Base-by-base conservation (phyloP, 2,797 vertebrate genomes). In the Kryptopterus vitreolus region DNA sequence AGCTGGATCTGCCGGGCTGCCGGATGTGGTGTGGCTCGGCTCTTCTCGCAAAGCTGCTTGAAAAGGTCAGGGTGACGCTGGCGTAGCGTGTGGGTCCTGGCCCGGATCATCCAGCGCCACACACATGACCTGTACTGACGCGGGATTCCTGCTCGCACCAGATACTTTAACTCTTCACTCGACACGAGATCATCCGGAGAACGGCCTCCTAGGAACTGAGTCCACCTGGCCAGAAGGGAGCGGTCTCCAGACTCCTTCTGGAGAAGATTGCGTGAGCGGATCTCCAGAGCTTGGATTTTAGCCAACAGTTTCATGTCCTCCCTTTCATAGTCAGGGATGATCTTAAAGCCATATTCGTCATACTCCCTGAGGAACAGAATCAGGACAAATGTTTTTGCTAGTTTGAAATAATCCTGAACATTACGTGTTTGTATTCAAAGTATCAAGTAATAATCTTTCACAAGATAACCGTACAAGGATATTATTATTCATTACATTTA, bases 1-100 rank as follows among this genome's bases (percentile, higher is more conserved):
- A 99, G 91, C 76, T 98, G 95, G 12, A 99, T 98, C 92, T 99
- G 98, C n/a, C 95, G 93, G 87, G 92, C 94, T 1, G 95, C 96
- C 0, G 95, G 92, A 59, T 96, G 94, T 63, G 94, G 89, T 0
- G 92, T 92, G 4, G 85, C 87, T 78, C 85, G 87, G 72, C 94
- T 93, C 86, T 90, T 94, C 78, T 90, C 88, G 59, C 96, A 90
- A 59, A 98, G 91, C 90, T 93, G 88, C 55, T 94, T 87, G 87
- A 97, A 99, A 82, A 90, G 92, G 57, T 90, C 86, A 0, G 93
- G 92, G 31, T 92, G 87, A 2, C 65, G 77, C 43, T 89, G 87
- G 8, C 87, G 89, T 26, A 91, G 77, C 0, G 89, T 87, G 55
- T 73, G 88, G n/a, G 95, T 91, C 18, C 92, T 92, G 35, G 78